A percentile compares a stretch with the other conserved stretches of the same genome.
These are phyloP conservation scores for Antrozous pallidus DNA, from an alignment of 2,797 vertebrate species.

Conservation along the genomic window DNA sequence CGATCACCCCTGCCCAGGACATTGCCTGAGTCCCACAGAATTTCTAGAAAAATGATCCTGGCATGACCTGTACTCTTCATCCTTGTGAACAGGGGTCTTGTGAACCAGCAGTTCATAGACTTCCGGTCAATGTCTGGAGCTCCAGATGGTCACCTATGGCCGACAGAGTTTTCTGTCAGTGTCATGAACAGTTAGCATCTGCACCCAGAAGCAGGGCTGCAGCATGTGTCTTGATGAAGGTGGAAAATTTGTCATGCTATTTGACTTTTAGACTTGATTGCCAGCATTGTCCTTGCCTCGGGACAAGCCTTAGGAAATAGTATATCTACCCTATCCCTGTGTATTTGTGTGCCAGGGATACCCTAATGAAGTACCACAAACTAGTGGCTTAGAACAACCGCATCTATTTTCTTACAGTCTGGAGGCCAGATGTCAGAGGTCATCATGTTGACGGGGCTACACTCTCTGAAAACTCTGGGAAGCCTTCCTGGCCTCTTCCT, in stretches of 20 bases:
- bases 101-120: neutral
- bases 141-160: neutral
- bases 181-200: neutral
- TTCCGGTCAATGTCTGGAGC: neutral
- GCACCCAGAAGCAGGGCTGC: neutral
- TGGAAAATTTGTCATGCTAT: neutral
- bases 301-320: neutral
- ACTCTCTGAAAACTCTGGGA: neutral
- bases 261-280: neutral
- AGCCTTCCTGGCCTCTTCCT: neutral
- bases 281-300: neutral
- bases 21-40: neutral
- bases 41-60: neutral
- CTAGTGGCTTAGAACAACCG: neutral
- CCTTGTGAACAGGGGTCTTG: neutral
- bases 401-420: too few species aligned
- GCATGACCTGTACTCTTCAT: neutral
- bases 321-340: fast-evolving
- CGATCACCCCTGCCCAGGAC: neutral
- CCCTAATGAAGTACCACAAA: neutral
- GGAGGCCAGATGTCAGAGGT: neutral
- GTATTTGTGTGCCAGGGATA: fast-evolving
- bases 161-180: neutral
- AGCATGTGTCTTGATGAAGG: neutral
- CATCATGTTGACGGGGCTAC: fast-evolving